Evolutionary conservation across 2,113 vertebrate genomes (phyloP).

Genomic region (Pomatorhinus ruficollis): DNA sequence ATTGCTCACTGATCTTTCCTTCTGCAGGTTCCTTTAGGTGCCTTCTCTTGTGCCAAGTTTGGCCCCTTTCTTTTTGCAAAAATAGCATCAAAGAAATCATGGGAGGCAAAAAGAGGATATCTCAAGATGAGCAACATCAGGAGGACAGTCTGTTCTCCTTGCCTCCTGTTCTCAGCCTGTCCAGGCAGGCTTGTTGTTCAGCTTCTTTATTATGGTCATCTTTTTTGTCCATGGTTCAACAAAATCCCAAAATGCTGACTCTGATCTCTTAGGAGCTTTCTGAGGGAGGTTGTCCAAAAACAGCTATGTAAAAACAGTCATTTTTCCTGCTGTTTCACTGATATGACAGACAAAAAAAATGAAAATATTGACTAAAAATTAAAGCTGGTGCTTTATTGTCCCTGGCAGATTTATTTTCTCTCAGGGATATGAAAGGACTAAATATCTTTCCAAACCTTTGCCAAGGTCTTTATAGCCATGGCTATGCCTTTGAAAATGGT

Average conservation of each 20-base stretch:
- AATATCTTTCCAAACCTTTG: not conserved
- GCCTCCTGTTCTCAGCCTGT: not conserved
- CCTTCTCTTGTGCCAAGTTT: not conserved
- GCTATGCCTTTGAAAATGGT: not conserved
- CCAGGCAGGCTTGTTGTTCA: not conserved
- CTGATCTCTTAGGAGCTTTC: not conserved
- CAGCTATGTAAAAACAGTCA: not conserved
- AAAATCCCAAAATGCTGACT: not conserved
- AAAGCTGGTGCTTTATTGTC: not conserved
- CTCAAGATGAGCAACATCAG: not conserved
- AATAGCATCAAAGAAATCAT: not conserved
- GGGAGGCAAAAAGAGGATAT: not conserved
- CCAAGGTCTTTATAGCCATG: not conserved
- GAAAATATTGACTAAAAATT: not conserved
- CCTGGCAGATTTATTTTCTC: not conserved
- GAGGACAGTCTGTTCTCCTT: not conserved
- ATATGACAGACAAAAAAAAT: not conserved
- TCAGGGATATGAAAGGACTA: conserved; percentile 11
- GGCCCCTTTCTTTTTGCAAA: not conserved
- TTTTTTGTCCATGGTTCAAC: not conserved
- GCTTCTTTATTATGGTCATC: not conserved
- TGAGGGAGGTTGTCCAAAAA: not conserved
- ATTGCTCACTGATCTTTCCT: not conserved
- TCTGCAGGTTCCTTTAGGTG: not conserved
- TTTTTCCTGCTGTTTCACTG: not conserved